Percentiles rank a stretch among this genome's conserved stretches.
Conservation (phyloP, 2,797 vertebrate species). For the Brachyrhaphis roseni region DNA sequence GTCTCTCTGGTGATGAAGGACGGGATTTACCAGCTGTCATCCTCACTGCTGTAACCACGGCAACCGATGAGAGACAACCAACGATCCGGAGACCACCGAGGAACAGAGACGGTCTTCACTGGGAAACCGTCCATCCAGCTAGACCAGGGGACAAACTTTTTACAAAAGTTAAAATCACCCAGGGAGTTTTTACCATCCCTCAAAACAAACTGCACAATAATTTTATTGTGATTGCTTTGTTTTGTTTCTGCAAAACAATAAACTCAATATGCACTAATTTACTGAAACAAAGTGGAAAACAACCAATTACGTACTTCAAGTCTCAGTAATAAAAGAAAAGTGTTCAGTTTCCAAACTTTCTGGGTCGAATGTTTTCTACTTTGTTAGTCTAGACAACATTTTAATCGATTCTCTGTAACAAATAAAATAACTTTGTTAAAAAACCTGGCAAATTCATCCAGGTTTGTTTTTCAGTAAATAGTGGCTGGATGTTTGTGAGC, state of each 20-base stretch:
- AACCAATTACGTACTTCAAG: neutral
- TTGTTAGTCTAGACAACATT: neutral
- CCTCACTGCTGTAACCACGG: neutral
- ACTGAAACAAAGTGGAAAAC: neutral
- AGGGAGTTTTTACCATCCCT: neutral
- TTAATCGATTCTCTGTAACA: neutral
- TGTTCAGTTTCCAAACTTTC: neutral
- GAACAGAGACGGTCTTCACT: neutral
- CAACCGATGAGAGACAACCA: neutral
- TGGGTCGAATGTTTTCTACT: neutral
- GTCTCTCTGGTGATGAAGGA: constrained; percentile 6
- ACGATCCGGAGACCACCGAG: neutral
- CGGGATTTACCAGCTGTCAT: neutral
- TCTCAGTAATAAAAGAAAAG: neutral
- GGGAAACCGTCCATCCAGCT: neutral
- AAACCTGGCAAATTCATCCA: neutral
- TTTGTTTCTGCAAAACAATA: neutral
- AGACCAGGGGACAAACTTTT: too few relatives aligned
- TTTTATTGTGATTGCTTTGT: neutral
- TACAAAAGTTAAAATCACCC: neutral
- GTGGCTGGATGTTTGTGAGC: neutral
- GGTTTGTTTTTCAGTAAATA: neutral
- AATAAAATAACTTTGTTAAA: neutral
- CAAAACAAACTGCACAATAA: neutral
- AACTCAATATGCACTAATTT: neutral